Evolutionary conservation across 1,140 invertebrate species (phyloP).

Genomic region (Notospermus geniculatus): DNA sequence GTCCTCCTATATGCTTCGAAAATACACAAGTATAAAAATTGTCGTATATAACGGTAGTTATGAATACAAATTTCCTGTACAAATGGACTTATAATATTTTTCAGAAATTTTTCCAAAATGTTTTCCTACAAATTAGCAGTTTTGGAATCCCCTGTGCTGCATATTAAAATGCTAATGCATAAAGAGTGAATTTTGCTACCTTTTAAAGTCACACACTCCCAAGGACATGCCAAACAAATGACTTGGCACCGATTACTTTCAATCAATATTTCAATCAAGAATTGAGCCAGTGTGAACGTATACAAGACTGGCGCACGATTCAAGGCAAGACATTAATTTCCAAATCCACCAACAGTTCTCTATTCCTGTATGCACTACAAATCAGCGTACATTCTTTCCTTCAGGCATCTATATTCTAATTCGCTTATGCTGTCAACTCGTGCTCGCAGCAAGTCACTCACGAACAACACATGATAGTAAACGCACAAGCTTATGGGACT

Average conservation of each 20-base stretch:
- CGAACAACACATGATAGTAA: constrained; percentile 8
- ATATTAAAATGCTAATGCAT: not conserved
- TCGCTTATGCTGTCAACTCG: not conserved
- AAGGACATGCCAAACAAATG: too few species aligned
- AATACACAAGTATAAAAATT: constrained; percentile 5
- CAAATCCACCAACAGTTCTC: not conserved
- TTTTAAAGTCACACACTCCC: too few species aligned
- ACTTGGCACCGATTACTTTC: too few species aligned
- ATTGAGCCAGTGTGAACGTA: too few species aligned
- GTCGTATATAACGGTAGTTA: not conserved
- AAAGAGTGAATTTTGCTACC: too few species aligned
- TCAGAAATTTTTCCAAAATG: not conserved
- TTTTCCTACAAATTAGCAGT: not conserved
- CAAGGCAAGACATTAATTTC: not conserved
- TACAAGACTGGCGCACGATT: too few species aligned
- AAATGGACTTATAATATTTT: constrained; percentile 7
- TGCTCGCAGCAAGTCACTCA: constrained; percentile 5
- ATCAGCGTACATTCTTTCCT: constrained; percentile 1
- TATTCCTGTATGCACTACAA: not conserved
- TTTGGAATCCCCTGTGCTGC: too few species aligned
- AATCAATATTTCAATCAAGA: too few species aligned
- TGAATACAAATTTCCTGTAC: not conserved
- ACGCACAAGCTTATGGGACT: not conserved
- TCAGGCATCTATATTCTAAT: constrained; percentile 3
- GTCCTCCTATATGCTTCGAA: too few species aligned